Evolutionary conservation across 2,797 vertebrate genomes (phyloP).

Genomic region (Fratercula arctica): DNA sequence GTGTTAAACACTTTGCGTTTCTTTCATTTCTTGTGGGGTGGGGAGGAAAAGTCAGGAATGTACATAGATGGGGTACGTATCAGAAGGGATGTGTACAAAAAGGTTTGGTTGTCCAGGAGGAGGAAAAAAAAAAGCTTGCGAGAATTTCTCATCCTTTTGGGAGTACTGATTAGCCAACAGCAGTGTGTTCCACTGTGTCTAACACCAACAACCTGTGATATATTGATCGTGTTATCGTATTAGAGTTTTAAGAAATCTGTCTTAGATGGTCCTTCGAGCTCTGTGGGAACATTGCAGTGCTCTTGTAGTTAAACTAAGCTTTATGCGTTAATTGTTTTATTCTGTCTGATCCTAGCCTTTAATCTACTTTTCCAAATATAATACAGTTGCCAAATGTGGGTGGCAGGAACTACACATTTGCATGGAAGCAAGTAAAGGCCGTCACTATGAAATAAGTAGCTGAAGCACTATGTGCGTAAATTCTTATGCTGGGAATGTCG

Average conservation of each 20-base stretch:
- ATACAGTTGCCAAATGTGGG: slow-evolving; percentile 14
- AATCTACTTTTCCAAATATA: slow-evolving; percentile 37
- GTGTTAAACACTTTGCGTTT: slow-evolving; percentile 5
- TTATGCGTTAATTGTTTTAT: slow-evolving; percentile 18
- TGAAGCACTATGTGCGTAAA: not conserved
- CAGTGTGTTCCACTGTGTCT: not conserved
- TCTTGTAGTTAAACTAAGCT: not conserved
- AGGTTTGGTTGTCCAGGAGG: not conserved
- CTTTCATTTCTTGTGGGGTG: not conserved
- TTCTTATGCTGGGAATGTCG: not conserved
- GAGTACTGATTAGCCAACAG: not conserved
- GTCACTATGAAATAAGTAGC: not conserved
- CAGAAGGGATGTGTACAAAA: not conserved
- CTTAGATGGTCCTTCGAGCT: not conserved
- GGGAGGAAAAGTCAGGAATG: not conserved
- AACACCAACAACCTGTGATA: not conserved
- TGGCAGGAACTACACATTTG: slow-evolving; percentile 27
- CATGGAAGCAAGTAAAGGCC: not conserved
- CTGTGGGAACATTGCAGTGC: not conserved
- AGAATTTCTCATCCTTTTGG: not conserved
- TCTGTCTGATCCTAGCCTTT: slow-evolving; percentile 48
- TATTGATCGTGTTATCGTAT: not conserved
- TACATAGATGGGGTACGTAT: not conserved
- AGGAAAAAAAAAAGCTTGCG: not conserved
- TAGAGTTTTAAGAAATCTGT: not conserved